These are phyloP conservation scores for Malurus alboscapulatus DNA, from an alignment of 2,113 vertebrate species.

Conservation along the genomic window DNA sequence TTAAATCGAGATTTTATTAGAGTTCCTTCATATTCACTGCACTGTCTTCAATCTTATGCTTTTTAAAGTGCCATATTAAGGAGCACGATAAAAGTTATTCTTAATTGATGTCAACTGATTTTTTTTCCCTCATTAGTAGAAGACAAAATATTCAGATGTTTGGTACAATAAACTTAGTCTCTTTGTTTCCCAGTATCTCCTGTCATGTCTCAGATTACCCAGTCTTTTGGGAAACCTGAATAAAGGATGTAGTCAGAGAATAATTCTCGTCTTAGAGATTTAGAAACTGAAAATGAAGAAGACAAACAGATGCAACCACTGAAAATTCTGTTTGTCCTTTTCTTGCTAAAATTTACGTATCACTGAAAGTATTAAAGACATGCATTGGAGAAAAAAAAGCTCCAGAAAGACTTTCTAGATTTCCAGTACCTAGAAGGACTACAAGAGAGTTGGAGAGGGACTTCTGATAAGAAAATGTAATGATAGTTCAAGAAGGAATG, in stretches of 20 bases:
- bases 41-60: not conserved
- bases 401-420: not conserved
- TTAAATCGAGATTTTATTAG: not conserved
- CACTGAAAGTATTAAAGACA: not conserved
- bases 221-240: not conserved
- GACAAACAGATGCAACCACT: not conserved
- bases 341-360: not conserved
- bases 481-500: not conserved
- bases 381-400: not conserved
- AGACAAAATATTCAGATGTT: not conserved
- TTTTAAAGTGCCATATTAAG: not conserved
- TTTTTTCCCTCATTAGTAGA: not conserved
- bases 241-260: not conserved
- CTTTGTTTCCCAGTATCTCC: not conserved
- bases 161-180: not conserved
- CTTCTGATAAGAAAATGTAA: not conserved
- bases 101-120: not conserved
- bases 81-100: not conserved
- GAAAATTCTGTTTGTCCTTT: not conserved
- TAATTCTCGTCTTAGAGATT: not conserved
- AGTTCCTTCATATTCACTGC: not conserved
- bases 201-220: rapidly evolving
- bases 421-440: not conserved
- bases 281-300: not conserved
- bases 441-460: not conserved